phyloP scores from a whole-genome alignment of 2,888 invertebrate genomes.

The Habroteleia sp. region DNA sequence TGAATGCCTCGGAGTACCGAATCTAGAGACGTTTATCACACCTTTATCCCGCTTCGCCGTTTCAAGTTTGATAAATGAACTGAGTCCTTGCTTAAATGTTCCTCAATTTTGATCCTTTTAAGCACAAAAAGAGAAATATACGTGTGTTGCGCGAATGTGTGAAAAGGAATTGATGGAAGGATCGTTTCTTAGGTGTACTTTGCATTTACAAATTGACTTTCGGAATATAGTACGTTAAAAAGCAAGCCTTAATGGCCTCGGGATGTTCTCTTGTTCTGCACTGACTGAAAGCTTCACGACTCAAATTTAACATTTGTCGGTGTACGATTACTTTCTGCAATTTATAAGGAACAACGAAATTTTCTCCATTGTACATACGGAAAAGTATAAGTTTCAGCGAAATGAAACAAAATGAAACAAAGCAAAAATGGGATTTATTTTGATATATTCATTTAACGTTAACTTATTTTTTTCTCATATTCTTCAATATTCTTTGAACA shows the following conservation, averaged over 20 bases:
- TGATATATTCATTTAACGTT: too few relatives aligned
- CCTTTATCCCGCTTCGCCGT: constrained; percentile 32
- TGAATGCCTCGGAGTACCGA: constrained; percentile 40
- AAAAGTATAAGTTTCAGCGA: too few relatives aligned
- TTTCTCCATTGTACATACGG: too few relatives aligned
- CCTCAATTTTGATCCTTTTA: constrained; percentile 43
- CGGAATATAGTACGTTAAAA: background rate
- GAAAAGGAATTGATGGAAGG: constrained; percentile 25
- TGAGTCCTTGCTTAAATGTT: constrained; percentile 46
- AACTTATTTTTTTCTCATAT: too few relatives aligned
- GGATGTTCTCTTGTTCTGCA: background rate
- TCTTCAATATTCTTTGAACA: too few relatives aligned
- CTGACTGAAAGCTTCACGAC: too few relatives aligned
- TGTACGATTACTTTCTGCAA: too few relatives aligned
- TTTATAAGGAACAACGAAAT: too few relatives aligned
- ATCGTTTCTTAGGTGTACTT: constrained; percentile 15
- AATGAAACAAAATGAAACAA: too few relatives aligned
- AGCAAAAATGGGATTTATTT: too few relatives aligned
- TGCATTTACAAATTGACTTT: constrained; percentile 28
- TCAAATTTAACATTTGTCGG: too few relatives aligned
- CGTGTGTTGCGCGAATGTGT: background rate
- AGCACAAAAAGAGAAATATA: constrained; percentile 29
- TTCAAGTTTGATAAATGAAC: constrained; percentile 55
- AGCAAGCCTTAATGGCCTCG: constrained; percentile 13
- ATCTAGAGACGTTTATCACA: constrained; percentile 45